phyloP scores from a whole-genome alignment of 2,888 invertebrate genomes.

The Eremobia ochroleuca region DNA sequence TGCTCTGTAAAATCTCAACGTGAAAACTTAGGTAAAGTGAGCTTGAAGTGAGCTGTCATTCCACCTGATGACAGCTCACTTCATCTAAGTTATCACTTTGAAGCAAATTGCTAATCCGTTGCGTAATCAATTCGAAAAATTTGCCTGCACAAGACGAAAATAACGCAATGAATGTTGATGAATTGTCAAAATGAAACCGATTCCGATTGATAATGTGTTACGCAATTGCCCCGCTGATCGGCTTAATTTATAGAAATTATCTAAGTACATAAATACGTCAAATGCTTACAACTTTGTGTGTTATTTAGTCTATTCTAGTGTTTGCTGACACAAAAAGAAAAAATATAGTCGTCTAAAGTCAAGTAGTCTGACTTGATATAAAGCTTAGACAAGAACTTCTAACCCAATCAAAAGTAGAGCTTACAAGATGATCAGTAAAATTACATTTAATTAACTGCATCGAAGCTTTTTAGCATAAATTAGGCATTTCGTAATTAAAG shows the following conservation, averaged over 20 bases:
- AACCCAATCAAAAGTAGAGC: constrained; percentile 23
- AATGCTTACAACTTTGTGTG: neutral
- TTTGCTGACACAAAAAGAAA: neutral
- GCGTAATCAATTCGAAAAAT: no score
- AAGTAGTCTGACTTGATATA: neutral
- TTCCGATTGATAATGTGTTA: no score
- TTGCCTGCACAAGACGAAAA: no score
- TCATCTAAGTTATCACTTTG: neutral
- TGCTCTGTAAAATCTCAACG: neutral
- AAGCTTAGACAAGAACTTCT: neutral
- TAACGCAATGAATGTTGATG: no score
- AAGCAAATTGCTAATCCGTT: no score
- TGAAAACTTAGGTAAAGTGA: neutral
- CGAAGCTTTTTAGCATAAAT: constrained; percentile 39
- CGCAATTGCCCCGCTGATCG: no score
- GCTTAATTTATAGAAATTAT: neutral
- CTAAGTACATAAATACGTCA: neutral
- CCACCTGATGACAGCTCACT: no score
- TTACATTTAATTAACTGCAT: constrained; percentile 13
- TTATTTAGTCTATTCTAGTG: no score
- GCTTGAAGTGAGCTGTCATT: no score
- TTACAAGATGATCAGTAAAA: constrained; percentile 6
- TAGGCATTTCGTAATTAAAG: constrained; percentile 49
- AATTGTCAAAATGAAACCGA: no score
- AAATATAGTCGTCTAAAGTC: neutral